These are phyloP conservation scores for Andrena bucephala DNA, from an alignment of 2,888 invertebrate species.

Conservation along the genomic window DNA sequence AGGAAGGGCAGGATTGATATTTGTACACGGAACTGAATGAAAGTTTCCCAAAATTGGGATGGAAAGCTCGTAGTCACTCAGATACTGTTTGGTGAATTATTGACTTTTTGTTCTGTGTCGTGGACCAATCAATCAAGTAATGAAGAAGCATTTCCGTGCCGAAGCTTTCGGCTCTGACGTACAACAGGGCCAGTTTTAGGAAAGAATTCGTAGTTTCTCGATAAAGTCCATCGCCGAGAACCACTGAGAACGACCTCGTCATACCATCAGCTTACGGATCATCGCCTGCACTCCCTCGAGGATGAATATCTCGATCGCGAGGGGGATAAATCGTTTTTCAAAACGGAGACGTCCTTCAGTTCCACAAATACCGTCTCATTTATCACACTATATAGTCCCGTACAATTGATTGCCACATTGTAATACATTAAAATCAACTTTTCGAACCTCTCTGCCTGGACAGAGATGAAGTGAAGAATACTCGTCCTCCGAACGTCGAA, in stretches of 20 bases:
- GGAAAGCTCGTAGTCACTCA: no score
- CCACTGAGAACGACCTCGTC: conserved; percentile 37
- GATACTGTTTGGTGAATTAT: no score
- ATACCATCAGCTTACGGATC: conserved; percentile 45
- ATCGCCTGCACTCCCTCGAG: conserved; percentile 32
- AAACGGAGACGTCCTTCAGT: conserved; percentile 22
- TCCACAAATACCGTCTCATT: conserved; percentile 42
- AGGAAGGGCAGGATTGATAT: neutral
- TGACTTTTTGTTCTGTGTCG: no score
- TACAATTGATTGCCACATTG: conserved; percentile 22
- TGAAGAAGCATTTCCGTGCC: neutral
- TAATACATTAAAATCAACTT: conserved; percentile 25
- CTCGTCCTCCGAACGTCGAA: neutral
- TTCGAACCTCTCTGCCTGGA: neutral
- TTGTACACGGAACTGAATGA: neutral
- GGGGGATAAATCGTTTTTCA: conserved; percentile 38
- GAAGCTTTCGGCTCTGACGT: no score
- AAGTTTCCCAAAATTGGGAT: neutral
- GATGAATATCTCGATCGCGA: conserved; percentile 34
- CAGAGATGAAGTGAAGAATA: neutral
- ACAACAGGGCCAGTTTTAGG: neutral
- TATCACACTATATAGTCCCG: conserved; percentile 28
- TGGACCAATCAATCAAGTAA: neutral
- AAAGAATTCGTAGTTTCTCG: neutral
- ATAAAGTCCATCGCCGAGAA: conserved; percentile 1